These are phyloP conservation scores for Anthopleura sola DNA, from an alignment of 64 coral and sea anemone genomes.

Conservation along the genomic window DNA sequence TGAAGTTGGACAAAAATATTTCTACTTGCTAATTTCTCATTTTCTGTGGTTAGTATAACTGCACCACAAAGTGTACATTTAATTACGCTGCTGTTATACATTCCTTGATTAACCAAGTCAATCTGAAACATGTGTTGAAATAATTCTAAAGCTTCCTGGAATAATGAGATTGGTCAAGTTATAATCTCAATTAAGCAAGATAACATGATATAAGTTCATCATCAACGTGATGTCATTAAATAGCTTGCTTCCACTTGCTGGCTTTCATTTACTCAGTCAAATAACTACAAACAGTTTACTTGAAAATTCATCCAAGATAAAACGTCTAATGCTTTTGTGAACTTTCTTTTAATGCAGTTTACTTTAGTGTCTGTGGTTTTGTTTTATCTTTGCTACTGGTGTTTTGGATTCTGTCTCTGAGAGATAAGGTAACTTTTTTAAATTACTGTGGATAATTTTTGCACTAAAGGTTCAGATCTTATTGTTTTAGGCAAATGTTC, in stretches of 20 bases:
- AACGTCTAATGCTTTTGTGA: not conserved
- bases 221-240: not conserved
- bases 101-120: not conserved
- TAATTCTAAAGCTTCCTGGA: constrained; percentile 1
- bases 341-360: not conserved
- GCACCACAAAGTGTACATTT: too few species aligned
- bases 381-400: not conserved
- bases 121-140: not conserved
- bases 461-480: not conserved
- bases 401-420: not conserved
- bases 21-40: too few species aligned
- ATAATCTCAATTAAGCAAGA: not conserved
- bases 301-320: not conserved
- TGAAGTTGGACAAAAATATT: too few species aligned
- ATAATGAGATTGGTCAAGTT: not conserved
- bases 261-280: not conserved
- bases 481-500: not conserved
- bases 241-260: too few species aligned
- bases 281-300: not conserved
- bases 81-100: not conserved
- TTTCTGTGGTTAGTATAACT: too few species aligned
- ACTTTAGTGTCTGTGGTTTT: not conserved
- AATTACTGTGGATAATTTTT: not conserved
- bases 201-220: not conserved
- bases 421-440: not conserved